phyloP scores from a whole-genome alignment of 2,888 invertebrate species.

The Bellardia bayeri region DNA sequence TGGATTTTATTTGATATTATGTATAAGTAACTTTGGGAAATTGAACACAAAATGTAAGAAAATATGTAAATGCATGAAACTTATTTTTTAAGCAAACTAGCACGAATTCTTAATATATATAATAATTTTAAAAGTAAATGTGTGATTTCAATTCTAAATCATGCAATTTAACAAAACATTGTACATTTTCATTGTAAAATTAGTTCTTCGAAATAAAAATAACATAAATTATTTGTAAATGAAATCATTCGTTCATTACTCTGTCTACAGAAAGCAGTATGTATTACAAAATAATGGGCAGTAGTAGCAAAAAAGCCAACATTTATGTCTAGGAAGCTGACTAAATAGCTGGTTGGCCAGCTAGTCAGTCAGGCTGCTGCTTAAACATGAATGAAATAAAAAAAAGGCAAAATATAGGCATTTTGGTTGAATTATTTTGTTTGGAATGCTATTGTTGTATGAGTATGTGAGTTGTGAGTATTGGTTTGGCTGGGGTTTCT shows the following conservation, averaged over 20 bases:
- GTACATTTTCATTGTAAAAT: background rate
- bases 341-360: background rate
- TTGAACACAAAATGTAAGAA: too few species aligned
- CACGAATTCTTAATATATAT: too few species aligned
- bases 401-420: background rate
- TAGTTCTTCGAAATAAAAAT: background rate
- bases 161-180: too few species aligned
- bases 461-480: background rate
- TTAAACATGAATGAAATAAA: constrained; percentile 42
- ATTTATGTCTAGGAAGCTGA: constrained; percentile 47
- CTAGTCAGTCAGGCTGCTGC: background rate
- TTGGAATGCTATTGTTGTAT: background rate
- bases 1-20: too few species aligned
- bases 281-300: background rate
- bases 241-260: background rate
- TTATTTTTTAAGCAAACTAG: too few species aligned
- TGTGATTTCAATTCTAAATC: too few species aligned
- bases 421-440: constrained; percentile 14
- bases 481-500: constrained; percentile 18
- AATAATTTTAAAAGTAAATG: too few species aligned
- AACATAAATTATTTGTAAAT: background rate
- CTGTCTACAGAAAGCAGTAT: background rate
- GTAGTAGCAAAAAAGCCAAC: background rate
- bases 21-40: too few species aligned
- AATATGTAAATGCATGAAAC: too few species aligned